Conservation (phyloP, 2,888 invertebrate genomes). For the Agapostemon virescens region DNA sequence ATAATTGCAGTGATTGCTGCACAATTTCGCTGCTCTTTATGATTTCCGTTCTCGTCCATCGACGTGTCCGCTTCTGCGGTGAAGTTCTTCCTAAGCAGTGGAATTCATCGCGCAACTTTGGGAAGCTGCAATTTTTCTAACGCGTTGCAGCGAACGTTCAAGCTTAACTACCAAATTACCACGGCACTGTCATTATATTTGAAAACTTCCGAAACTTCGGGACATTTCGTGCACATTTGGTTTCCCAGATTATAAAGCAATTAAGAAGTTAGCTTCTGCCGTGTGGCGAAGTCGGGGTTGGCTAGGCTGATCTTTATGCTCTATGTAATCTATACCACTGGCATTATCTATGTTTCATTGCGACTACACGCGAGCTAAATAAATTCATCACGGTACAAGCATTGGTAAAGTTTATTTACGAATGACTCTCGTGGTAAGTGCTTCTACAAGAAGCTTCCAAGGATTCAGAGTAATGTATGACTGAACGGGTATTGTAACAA, state of each 20-base stretch:
- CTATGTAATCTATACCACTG: background rate
- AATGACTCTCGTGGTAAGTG: background rate
- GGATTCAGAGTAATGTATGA: no score
- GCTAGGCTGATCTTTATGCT: constrained; percentile 6
- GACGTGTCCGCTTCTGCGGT: background rate
- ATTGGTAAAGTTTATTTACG: background rate
- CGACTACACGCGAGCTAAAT: background rate
- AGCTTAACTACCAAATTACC: constrained; percentile 7
- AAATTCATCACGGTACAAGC: background rate
- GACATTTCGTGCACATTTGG: constrained; percentile 14
- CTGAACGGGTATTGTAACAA: no score
- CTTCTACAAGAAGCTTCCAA: no score
- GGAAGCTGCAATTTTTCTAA: constrained; percentile 3
- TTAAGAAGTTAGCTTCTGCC: constrained; percentile 11
- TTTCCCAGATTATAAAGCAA: constrained; percentile 18
- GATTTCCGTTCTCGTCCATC: background rate
- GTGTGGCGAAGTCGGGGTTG: constrained; percentile 10
- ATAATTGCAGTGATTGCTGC: background rate
- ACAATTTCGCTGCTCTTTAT: background rate
- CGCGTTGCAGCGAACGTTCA: background rate
- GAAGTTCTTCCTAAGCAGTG: background rate
- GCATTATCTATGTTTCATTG: background rate
- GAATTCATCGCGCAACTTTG: background rate
- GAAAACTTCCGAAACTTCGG: constrained; percentile 14
- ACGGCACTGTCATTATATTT: constrained; percentile 8